Conservation (phyloP, 1,140 invertebrate genomes). For the Caenorhabditis briggsae region DNA sequence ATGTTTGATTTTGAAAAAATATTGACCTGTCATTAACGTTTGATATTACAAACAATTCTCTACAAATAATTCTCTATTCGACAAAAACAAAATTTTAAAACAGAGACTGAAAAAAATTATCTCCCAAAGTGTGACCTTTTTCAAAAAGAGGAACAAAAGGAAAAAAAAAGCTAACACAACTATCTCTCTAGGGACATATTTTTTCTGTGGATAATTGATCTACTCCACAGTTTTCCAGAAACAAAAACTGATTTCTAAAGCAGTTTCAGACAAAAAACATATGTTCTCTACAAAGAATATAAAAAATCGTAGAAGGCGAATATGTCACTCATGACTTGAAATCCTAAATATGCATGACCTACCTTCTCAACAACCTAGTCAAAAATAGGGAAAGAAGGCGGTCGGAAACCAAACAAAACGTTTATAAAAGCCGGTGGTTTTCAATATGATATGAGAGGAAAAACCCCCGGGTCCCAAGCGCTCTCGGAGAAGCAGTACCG, state of each 20-base stretch:
- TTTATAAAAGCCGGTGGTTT: slow-evolving; percentile 45
- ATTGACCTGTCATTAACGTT: no score
- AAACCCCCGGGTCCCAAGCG: slow-evolving; percentile 8
- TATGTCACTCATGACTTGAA: slow-evolving; percentile 54
- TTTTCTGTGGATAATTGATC: neutral
- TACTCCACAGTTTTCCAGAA: neutral
- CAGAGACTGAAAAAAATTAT: no score
- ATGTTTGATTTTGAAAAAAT: no score
- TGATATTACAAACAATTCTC: no score
- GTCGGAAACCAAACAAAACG: slow-evolving; percentile 51
- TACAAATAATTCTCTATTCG: no score
- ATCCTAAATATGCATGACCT: slow-evolving; percentile 54
- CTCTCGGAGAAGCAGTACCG: neutral
- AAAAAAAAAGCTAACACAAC: no score
- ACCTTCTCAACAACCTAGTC: slow-evolving; percentile 31
- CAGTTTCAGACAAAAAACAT: slow-evolving; percentile 19
- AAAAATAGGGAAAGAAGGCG: slow-evolving; percentile 5
- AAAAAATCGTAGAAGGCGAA: neutral
- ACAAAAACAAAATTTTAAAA: no score
- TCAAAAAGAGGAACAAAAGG: no score
- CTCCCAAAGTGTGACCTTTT: no score
- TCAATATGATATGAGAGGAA: slow-evolving; percentile 45
- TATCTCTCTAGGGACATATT: neutral
- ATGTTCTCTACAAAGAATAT: neutral
- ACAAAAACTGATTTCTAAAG: neutral